Conservation (phyloP, 2,113 vertebrate species). For the Lophius piscatorius region DNA sequence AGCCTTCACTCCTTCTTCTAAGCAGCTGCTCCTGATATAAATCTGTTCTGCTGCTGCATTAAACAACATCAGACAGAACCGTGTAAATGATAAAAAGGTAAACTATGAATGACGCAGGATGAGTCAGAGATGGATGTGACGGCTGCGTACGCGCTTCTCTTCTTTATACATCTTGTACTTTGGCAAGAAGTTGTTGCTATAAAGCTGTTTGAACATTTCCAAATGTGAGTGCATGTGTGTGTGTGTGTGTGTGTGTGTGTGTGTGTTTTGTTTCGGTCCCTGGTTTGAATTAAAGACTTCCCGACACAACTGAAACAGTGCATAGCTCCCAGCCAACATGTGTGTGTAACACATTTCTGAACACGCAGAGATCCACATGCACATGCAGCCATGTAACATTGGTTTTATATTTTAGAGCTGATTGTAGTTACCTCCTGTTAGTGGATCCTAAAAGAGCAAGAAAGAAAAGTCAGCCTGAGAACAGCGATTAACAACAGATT, state of each 20-base stretch:
- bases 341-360: constrained; percentile 36
- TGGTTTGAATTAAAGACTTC: constrained; percentile 70
- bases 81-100: constrained; percentile 9
- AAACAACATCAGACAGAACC: constrained; percentile 23
- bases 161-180: constrained; percentile 22
- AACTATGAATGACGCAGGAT: constrained; percentile 33
- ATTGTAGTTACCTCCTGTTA: constrained; percentile 55
- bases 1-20: constrained; percentile 5
- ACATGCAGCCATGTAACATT: constrained; percentile 23
- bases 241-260: constrained; percentile 1
- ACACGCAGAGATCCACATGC: constrained; percentile 27
- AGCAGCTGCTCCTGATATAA: constrained; percentile 7
- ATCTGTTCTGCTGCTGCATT: constrained; percentile 4
- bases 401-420: constrained; percentile 57
- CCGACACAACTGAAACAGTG: constrained; percentile 56
- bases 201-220: constrained; percentile 19
- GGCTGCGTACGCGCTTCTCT: constrained; percentile 4
- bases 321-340: constrained; percentile 33
- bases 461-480: constrained; percentile 14
- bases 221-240: constrained; percentile 23
- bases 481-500: constrained; percentile 13
- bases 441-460: constrained; percentile 42
- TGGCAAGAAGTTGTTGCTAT: constrained; percentile 1
- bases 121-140: constrained; percentile 31
- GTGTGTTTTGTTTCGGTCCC: constrained; percentile 18